Base-by-base conservation (phyloP, 2,113 vertebrate species). In the Calypte anna region DNA sequence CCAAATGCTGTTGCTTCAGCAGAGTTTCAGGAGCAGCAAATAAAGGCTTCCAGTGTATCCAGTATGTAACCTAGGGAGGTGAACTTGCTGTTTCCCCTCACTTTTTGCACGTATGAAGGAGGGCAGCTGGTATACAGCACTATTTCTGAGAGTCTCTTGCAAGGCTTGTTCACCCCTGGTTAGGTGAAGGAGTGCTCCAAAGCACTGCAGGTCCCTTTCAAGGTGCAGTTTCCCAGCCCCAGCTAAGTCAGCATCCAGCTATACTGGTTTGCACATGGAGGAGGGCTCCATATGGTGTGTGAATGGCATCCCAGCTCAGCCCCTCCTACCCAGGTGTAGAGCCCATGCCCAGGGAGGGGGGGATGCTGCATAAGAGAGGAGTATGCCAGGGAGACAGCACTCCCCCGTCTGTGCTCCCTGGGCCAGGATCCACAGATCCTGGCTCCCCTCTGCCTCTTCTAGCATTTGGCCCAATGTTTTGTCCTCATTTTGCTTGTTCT, bases 401-500 rank as follows among this genome's bases (percentile, higher is more conserved):
- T 92, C 82, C 83, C 81, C 88, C n/a, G 92, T 91, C 94, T 96
- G 94, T 95, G 82, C 81, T 96, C 82, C 91, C 82, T 96, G 89
- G 93, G 92, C 96, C 91, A 90, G 91, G 51, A 96, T 95, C 93
- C 94, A 96, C 87, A 90, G 77, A 90, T 88, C 57, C 92, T 96
- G 96, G 88, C 81, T 95, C 89, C 91, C 96, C 89, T 96, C 91
- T 93, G 92, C 87, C 84, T 96, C 93, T 95, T 94, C 82, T 82
- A 91, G 90, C 87, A 73, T 92, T 97, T 97, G 92, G 96, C 95
- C 96, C 92, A 96, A 95, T 95, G 92, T 93, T 95, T 96, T 96
- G 96, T 96, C 89, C 96, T 97, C 95, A 88, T 95, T 96, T 97
- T 96, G 96, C 97, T 94, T 94, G 94, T 94, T 97, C 97, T 96